A percentile compares a stretch with the other conserved stretches of the same genome.
phyloP scores from a whole-genome alignment of 2,888 invertebrate genomes.

The Sipunculus nudus region DNA sequence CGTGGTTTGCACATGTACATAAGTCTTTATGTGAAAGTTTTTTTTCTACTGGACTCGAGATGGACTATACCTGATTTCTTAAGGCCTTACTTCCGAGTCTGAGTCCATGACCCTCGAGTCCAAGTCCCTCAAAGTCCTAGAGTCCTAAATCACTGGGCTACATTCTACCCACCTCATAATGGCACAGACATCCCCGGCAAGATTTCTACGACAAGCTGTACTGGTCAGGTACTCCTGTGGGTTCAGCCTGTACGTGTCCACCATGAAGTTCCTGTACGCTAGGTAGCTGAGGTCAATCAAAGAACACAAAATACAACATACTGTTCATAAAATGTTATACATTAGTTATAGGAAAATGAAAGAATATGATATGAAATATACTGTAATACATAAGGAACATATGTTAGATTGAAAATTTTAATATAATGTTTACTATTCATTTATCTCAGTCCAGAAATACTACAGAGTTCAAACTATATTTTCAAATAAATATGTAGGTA shows the following conservation, averaged over 20 bases:
- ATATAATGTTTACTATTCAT: too few species aligned
- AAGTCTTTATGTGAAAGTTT: too few species aligned
- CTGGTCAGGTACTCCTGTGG: slow-evolving; percentile 95
- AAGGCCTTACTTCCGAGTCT: too few species aligned
- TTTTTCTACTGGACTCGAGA: too few species aligned
- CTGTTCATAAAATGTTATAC: neutral
- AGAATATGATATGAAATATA: neutral
- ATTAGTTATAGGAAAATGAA: slow-evolving; percentile 2
- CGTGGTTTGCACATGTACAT: too few species aligned
- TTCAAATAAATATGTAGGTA: too few species aligned
- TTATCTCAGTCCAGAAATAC: too few species aligned
- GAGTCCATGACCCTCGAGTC: too few species aligned
- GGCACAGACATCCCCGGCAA: slow-evolving; percentile 98
- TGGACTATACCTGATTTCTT: too few species aligned
- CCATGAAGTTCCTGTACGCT: slow-evolving; percentile 99
- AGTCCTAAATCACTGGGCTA: too few species aligned
- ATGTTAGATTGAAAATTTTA: slow-evolving; percentile 8
- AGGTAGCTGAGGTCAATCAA: slow-evolving; percentile 83
- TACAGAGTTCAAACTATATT: too few species aligned
- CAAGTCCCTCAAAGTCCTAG: too few species aligned
- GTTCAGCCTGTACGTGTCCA: slow-evolving; percentile 90
- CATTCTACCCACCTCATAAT: slow-evolving; percentile 77
- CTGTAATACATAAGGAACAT: slow-evolving; percentile 10
- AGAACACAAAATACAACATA: slow-evolving; percentile 15
- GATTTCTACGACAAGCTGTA: slow-evolving; percentile 94